phyloP scores from a whole-genome alignment of 2,888 invertebrate species.

The Nipponacmea schrenckii region DNA sequence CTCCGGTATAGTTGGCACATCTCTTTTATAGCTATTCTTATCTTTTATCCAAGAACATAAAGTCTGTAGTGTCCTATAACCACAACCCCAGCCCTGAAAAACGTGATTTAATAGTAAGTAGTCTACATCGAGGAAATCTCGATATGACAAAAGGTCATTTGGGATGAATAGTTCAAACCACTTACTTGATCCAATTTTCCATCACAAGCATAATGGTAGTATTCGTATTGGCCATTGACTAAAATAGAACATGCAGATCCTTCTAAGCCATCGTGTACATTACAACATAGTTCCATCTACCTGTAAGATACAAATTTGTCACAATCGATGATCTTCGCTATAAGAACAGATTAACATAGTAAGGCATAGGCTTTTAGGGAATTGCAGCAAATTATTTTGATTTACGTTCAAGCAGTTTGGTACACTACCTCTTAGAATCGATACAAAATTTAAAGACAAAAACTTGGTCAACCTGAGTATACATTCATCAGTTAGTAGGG shows the following conservation, averaged over 20 bases:
- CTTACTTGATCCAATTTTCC: conserved; percentile 76
- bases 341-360: too few relatives aligned
- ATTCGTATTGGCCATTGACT: conserved; percentile 73
- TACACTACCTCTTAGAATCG: too few relatives aligned
- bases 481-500: too few relatives aligned
- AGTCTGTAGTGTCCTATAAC: conserved; percentile 95
- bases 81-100: conserved; percentile 94
- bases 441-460: too few relatives aligned
- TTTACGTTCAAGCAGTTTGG: too few relatives aligned
- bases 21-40: conserved; percentile 48
- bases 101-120: neutral
- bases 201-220: conserved; percentile 82
- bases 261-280: conserved; percentile 38
- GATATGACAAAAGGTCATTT: too few relatives aligned
- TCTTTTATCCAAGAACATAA: conserved; percentile 89
- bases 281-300: conserved; percentile 16
- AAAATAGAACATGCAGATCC: conserved; percentile 28
- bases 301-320: neutral
- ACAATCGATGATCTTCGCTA: too few relatives aligned
- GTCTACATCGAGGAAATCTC: too few relatives aligned
- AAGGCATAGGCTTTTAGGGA: too few relatives aligned
- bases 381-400: too few relatives aligned
- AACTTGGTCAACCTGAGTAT: too few relatives aligned
- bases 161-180: neutral
- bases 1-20: conserved; percentile 74